Conservation (phyloP, 1,140 invertebrate species). For the Cryptotermes secundus region DNA sequence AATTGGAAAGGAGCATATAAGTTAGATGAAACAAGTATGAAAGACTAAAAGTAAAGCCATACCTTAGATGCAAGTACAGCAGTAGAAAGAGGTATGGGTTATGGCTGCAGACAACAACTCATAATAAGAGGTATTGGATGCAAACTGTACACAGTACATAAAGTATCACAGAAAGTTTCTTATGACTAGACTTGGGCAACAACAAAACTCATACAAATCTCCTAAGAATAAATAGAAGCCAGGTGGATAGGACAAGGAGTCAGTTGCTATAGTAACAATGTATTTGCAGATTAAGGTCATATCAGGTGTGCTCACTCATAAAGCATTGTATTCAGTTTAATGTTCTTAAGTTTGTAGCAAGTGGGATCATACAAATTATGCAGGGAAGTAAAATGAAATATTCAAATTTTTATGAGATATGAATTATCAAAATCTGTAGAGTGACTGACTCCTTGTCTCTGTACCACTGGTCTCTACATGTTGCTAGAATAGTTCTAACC, state of each 20-base stretch:
- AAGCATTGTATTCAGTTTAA: not conserved
- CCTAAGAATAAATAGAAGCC: not conserved
- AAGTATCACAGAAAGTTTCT: slow-evolving; percentile 34
- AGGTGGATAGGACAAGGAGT: not conserved
- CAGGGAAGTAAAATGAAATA: not conserved
- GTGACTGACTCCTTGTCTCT: not conserved
- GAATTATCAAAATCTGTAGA: not conserved
- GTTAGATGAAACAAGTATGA: slow-evolving; percentile 25
- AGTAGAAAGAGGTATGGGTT: not conserved
- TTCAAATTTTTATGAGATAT: not conserved
- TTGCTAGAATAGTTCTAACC: slow-evolving; percentile 3
- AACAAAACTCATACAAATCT: slow-evolving; percentile 30
- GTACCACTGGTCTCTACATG: not conserved
- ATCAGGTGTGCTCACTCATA: not conserved
- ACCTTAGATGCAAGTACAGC: slow-evolving; percentile 10
- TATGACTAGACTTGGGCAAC: slow-evolving; percentile 34
- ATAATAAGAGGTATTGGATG: slow-evolving; percentile 26
- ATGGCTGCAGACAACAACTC: slow-evolving; percentile 24
- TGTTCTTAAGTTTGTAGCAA: not conserved
- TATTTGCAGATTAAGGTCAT: not conserved
- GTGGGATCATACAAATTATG: not conserved
- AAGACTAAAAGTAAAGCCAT: slow-evolving; percentile 9
- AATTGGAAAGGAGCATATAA: not conserved
- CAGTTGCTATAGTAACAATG: not conserved
- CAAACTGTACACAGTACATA: slow-evolving; percentile 28